Conservation (phyloP, 1,140 invertebrate genomes). For the Archivesica marissinica region DNA sequence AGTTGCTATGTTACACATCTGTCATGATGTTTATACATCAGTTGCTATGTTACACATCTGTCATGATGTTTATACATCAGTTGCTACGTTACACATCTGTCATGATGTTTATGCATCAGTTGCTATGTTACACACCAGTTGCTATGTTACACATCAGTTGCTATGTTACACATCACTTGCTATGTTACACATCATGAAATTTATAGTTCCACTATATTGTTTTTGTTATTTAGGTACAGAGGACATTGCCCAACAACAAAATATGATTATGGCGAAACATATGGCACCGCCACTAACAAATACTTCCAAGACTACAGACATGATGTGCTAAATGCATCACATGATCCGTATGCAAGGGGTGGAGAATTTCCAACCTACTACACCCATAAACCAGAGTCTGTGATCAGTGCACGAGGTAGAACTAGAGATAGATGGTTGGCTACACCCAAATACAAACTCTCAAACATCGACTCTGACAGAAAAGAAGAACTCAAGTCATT, state of each 20-base stretch:
- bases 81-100: too few relatives aligned
- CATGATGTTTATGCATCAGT: too few relatives aligned
- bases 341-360: slow-evolving; percentile 79
- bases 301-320: slow-evolving; percentile 84
- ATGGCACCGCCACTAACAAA: slow-evolving; percentile 83
- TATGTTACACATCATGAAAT: too few relatives aligned
- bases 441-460: slow-evolving; percentile 80
- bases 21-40: too few relatives aligned
- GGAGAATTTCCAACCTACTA: slow-evolving; percentile 83
- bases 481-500: slow-evolving; percentile 80
- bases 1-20: too few relatives aligned
- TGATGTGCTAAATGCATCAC: slow-evolving; percentile 80
- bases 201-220: neutral
- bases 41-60: too few relatives aligned
- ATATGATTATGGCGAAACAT: slow-evolving; percentile 84
- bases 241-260: slow-evolving; percentile 84
- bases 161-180: too few relatives aligned
- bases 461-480: slow-evolving; percentile 82
- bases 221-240: slow-evolving; percentile 82
- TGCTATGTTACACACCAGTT: too few relatives aligned
- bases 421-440: slow-evolving; percentile 80
- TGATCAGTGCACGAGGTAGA: slow-evolving; percentile 79
- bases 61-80: too few relatives aligned
- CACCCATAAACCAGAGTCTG: slow-evolving; percentile 82
- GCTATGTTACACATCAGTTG: too few relatives aligned